A percentile compares a stretch with the other conserved stretches of the same genome.
Evolutionary conservation across 2,113 vertebrate species (phyloP).

Genomic region (Hippocampus zosterae): DNA sequence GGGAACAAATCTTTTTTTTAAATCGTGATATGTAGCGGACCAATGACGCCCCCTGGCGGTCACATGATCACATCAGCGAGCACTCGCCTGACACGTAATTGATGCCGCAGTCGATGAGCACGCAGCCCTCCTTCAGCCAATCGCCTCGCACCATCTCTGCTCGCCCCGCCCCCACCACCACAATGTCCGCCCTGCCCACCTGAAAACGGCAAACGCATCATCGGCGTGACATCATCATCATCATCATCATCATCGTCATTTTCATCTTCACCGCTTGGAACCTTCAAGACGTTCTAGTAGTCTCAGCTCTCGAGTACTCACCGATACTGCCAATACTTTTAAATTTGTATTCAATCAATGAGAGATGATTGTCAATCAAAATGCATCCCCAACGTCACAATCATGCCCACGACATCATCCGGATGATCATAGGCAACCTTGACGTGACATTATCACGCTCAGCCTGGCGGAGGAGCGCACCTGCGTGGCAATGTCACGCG

Average conservation of each 20-base stretch:
- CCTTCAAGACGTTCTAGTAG: no score
- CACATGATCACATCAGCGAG: background rate
- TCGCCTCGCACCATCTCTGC: conserved; percentile 94
- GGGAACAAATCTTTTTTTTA: background rate
- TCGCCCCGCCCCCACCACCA: conserved; percentile 88
- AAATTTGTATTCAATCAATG: no score
- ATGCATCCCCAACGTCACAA: no score
- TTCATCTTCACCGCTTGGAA: no score
- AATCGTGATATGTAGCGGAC: no score
- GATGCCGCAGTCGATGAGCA: conserved; percentile 97
- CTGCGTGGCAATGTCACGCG: conserved; percentile 74
- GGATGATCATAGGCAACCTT: no score
- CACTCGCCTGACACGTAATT: conserved; percentile 83
- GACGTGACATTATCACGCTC: background rate
- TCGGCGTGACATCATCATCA: background rate
- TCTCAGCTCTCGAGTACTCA: no score
- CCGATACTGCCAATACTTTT: no score
- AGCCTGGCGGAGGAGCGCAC: conserved; percentile 13
- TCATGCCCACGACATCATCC: no score
- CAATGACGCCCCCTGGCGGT: no score
- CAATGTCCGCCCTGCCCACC: conserved; percentile 85
- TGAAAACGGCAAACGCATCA: conserved; percentile 22
- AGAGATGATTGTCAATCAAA: no score
- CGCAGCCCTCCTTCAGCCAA: conserved; percentile 90
- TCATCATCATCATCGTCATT: no score